These are phyloP conservation scores for Idaea biselata DNA, from an alignment of 2,888 invertebrate genomes.

Conservation along the genomic window DNA sequence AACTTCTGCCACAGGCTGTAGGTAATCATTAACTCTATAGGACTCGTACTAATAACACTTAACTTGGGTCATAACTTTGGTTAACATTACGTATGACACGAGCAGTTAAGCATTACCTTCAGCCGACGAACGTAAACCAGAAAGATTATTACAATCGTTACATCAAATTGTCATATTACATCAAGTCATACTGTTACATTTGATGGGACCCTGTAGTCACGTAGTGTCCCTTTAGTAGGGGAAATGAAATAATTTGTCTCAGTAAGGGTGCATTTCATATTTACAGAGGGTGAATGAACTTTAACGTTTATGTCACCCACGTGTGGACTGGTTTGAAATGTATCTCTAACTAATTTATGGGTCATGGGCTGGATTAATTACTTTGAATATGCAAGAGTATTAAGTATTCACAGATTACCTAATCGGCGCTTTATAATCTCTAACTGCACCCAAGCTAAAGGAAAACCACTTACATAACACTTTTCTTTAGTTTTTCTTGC, in stretches of 20 bases:
- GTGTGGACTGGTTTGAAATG: conserved; percentile 7
- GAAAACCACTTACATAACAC: no score
- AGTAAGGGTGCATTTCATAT: conserved; percentile 78
- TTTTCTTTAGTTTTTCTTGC: no score
- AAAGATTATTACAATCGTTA: conserved; percentile 52
- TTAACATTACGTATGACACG: neutral
- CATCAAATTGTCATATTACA: conserved; percentile 60
- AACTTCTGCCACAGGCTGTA: neutral
- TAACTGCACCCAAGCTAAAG: no score
- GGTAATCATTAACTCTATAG: neutral
- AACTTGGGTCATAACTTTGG: neutral
- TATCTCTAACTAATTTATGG: neutral
- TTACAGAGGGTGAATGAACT: conserved; percentile 69
- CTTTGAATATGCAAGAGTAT: neutral
- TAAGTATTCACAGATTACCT: no score
- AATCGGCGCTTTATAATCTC: no score
- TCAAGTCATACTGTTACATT: conserved; percentile 57
- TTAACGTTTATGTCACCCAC: conserved; percentile 12
- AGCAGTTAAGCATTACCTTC: conserved; percentile 5
- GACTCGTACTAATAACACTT: neutral
- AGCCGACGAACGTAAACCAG: conserved; percentile 35
- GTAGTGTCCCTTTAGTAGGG: conserved; percentile 69
- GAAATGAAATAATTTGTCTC: conserved; percentile 81
- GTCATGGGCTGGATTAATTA: neutral
- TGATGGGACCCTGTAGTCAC: conserved; percentile 68